Conservation (phyloP, 2,888 invertebrate species). For the Drosophila bunnanda region DNA sequence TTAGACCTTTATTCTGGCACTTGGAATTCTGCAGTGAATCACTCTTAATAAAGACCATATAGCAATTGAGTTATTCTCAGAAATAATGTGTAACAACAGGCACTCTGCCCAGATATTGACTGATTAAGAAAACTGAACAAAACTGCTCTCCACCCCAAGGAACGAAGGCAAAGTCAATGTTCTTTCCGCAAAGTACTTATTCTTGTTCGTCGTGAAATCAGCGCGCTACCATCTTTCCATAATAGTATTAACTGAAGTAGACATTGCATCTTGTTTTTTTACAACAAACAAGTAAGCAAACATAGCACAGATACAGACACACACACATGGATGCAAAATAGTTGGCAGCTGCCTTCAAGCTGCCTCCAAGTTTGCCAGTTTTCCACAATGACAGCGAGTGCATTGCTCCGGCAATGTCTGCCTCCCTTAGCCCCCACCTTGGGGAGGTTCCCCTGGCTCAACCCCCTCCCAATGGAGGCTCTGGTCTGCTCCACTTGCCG, state of each 20-base stretch:
- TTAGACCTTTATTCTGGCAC: not conserved
- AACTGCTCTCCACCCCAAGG: not conserved
- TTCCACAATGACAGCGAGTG: constrained; percentile 56
- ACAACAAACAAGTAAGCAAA: constrained; percentile 53
- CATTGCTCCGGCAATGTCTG: constrained; percentile 53
- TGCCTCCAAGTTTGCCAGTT: constrained; percentile 49
- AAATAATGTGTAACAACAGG: constrained; percentile 25
- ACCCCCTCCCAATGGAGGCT: not conserved
- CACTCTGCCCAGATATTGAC: constrained; percentile 8
- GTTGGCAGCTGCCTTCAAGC: constrained; percentile 74
- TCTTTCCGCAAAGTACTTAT: constrained; percentile 32
- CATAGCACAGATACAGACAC: constrained; percentile 32
- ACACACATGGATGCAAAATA: constrained; percentile 70
- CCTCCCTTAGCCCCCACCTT: constrained; percentile 23
- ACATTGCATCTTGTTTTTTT: constrained; percentile 24
- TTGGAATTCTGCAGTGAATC: constrained; percentile 14
- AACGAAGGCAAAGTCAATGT: constrained; percentile 34
- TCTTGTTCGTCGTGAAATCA: constrained; percentile 55
- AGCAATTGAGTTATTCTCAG: constrained; percentile 24
- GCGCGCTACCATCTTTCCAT: constrained; percentile 69
- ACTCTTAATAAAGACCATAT: constrained; percentile 12
- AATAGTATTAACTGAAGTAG: constrained; percentile 73
- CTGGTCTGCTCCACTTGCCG: constrained; percentile 68
- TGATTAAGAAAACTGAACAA: constrained; percentile 27
- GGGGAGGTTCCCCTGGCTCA: not conserved